phyloP scores from a whole-genome alignment of 64 coral and sea anemone genomes.

The Acropora yongei region DNA sequence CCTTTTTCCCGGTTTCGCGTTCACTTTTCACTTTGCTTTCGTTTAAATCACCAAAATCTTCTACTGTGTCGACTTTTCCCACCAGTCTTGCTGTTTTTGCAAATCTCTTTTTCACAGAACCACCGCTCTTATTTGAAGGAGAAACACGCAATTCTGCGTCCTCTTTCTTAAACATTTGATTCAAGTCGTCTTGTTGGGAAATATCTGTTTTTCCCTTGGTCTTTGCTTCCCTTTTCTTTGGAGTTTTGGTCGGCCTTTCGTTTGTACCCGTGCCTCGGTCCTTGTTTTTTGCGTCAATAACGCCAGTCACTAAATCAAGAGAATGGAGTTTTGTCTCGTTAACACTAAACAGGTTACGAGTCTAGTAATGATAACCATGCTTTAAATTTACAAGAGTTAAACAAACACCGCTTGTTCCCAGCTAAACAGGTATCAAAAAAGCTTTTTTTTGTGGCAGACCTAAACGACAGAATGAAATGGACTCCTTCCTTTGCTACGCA shows the following conservation, averaged over 20 bases:
- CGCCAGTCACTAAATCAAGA: background rate
- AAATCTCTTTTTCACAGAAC: constrained; percentile 4
- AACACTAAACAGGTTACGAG: no score
- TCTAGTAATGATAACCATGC: no score
- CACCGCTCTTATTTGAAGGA: background rate
- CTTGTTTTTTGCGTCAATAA: background rate
- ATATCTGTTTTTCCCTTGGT: background rate
- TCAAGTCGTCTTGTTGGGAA: background rate
- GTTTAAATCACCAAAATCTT: background rate
- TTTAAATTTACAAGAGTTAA: no score
- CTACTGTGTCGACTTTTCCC: background rate
- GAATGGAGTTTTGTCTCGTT: no score
- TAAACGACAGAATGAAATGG: no score
- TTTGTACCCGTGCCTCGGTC: background rate
- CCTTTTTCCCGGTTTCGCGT: background rate
- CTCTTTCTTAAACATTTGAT: background rate
- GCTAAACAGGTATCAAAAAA: no score
- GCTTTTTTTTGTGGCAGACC: no score
- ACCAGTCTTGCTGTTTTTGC: constrained; percentile 10
- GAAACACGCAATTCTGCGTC: background rate
- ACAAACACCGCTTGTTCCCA: no score
- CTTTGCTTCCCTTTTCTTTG: constrained; percentile 11
- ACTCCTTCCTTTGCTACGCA: no score
- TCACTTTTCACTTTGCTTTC: background rate
- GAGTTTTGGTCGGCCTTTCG: background rate